Evolutionary conservation across 2,113 vertebrate species (phyloP), one percentile per base, ranked within the genome.

Genomic region (Platichthys flesus): DNA sequence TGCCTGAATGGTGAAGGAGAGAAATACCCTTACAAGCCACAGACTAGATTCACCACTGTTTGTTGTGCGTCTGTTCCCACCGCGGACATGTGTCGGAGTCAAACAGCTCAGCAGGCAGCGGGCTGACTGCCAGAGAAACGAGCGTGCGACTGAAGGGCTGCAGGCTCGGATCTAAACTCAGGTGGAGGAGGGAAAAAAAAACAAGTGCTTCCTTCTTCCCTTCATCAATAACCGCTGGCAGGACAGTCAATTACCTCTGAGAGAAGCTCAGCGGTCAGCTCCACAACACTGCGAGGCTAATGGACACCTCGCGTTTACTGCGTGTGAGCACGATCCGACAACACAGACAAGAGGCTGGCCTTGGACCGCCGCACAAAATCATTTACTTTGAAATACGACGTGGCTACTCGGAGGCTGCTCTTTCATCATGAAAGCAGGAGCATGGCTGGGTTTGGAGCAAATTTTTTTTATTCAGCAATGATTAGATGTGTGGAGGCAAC

Each of bases 211-310:
- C 72, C 67, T 70, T 42, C 64, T 56, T 69, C 35, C 70, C 68
- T 69, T 84, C 76, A 85, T 89, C 79, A 85, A 74, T 80, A 79
- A 78, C 59, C 20, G 76, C 76, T 74, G 78, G 78, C 78, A 82
- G 74, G 69, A 70, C 64, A 82, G 85, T 82, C 83, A 78, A 82
- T 84, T 80, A 77, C 71, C 71, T 64, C 71, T 0, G 52, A 74
- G 71, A 73, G 72, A 67, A 52, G 67, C 77, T 67, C 57, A 37
- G 59, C 31, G 18, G 69, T 57, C 57, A 18, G 42, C 79, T 16
- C 63, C 16, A 13, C 70, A 73, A 47, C 62, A 0, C 70, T 4
- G 74, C 23, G 79, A 61, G 58, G 42, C 67, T 57, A 82, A 73
- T 60, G 73, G 83, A 79, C 57, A 40, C 57, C 66, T 21, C 40